Base-by-base conservation (phyloP, 2,888 invertebrate species). In the Leptogaster cylindrica region DNA sequence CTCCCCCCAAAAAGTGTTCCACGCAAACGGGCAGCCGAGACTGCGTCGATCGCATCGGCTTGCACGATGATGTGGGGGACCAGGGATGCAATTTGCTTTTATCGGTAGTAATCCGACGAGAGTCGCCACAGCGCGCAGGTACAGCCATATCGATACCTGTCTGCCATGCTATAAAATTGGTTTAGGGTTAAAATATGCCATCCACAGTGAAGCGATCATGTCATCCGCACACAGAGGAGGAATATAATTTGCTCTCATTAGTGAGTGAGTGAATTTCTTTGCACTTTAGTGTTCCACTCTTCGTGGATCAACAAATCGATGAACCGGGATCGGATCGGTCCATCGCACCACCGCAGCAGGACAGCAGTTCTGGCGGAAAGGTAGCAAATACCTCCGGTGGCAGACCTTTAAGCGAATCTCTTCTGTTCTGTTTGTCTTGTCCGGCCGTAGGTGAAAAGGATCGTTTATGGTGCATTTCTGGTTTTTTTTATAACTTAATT, bases 161-260 rank as follows among this genome's bases (percentile, higher is more conserved):
- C 41, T 41, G 25, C 23, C 25, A 25, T 58, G 61, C 61, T 50
- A 65, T 64, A 50, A 65, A 65, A 50, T 33, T 65, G 48, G 36
- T 50, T 50, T 50, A 50, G 44, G 61, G 61, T 61, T 61, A 65
- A 50, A 70, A 55, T 41, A 50, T 51, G 65, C 65, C 51, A 70
- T 69, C 41, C 64, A 69, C 65, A 70, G 66, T 68, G 69, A 71
- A 65, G 44, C 68, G 61, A 66, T 71, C 71, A 72, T 72, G 71
- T 69, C 71, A 71, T 72, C 70, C 71, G 61, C 71, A 72, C 71
- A 72, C 70, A 71, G 69, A 67, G 70, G 69, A 70, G 70, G 69
- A 69, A 72, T 72, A 72, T 72, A 72, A 72, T 72, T 72, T 72
- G 71, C 72, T 72, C 72, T 72, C 72, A 72, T 72, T 72, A 72